These are phyloP conservation scores for Apotomis betuletana DNA, from an alignment of 2,888 invertebrate species.

Conservation along the genomic window DNA sequence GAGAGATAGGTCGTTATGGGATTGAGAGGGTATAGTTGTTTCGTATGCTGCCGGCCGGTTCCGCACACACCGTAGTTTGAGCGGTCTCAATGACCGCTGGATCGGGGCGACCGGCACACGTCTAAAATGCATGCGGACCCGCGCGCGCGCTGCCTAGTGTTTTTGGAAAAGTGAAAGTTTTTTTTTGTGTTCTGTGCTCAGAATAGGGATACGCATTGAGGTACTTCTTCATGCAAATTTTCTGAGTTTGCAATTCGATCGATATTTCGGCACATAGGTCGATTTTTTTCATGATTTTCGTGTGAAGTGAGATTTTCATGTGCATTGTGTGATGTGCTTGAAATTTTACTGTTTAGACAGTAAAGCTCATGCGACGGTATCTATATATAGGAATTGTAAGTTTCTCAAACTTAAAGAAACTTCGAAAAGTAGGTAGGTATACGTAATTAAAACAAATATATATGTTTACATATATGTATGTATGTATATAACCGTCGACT, in stretches of 20 bases:
- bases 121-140: conserved; percentile 56
- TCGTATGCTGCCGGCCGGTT: conserved; percentile 80
- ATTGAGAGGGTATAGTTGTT: conserved; percentile 55
- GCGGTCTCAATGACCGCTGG: conserved; percentile 86
- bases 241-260: not conserved
- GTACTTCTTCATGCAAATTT: conserved; percentile 30
- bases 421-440: too few species aligned
- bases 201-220: conserved; percentile 16
- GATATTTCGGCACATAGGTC: not conserved
- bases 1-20: conserved; percentile 29
- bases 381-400: not conserved
- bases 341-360: not conserved
- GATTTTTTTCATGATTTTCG: conserved; percentile 8
- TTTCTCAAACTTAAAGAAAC: not conserved
- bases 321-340: conserved; percentile 12
- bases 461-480: too few species aligned
- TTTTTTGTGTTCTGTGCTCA: conserved; percentile 35
- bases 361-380: not conserved
- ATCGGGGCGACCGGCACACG: conserved; percentile 85
- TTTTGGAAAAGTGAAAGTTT: conserved; percentile 41
- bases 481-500: too few species aligned
- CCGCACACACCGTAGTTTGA: conserved; percentile 77
- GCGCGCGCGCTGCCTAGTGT: conserved; percentile 48
- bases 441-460: too few species aligned
- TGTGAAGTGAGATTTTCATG: not conserved